A percentile compares a stretch with the other conserved stretches of the same genome.
Evolutionary conservation across 2,797 vertebrate species (phyloP).

Genomic region (Atherinosoma microstoma): DNA sequence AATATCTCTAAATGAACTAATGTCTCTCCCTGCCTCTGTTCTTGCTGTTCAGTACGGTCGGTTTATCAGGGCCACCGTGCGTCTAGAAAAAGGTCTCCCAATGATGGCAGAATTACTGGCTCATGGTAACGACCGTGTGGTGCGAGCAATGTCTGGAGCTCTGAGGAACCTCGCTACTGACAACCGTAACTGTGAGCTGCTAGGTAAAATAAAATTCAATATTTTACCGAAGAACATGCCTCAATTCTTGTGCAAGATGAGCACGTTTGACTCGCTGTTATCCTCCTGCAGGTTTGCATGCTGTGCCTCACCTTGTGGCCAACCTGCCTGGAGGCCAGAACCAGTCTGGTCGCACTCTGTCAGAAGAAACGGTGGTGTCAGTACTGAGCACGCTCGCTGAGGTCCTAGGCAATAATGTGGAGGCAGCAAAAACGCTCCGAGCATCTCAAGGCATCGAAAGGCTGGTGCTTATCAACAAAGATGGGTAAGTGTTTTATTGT

Average conservation of each 20-base stretch:
- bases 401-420: slow-evolving; percentile 91
- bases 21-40: not conserved
- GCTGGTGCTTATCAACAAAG: slow-evolving; percentile 95
- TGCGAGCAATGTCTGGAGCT: slow-evolving; percentile 93
- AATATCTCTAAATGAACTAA: not conserved
- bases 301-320: slow-evolving; percentile 90
- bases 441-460: slow-evolving; percentile 95
- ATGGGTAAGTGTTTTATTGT: slow-evolving; percentile 81
- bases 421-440: slow-evolving; percentile 93
- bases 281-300: slow-evolving; percentile 88
- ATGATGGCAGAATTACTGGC: slow-evolving; percentile 93
- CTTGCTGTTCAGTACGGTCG: slow-evolving; percentile 87
- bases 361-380: slow-evolving; percentile 94
- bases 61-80: slow-evolving; percentile 90
- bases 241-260: not conserved
- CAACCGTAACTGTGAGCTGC: slow-evolving; percentile 92
- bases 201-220: slow-evolving; percentile 82
- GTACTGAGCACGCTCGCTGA: slow-evolving; percentile 94
- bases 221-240: not conserved
- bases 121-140: slow-evolving; percentile 91
- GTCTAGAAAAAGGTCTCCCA: slow-evolving; percentile 95
- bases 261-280: not conserved
- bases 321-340: slow-evolving; percentile 91
- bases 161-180: slow-evolving; percentile 96
- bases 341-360: slow-evolving; percentile 86